phyloP scores from a whole-genome alignment of 2,797 vertebrate species.

The Xerus rutilus region DNA sequence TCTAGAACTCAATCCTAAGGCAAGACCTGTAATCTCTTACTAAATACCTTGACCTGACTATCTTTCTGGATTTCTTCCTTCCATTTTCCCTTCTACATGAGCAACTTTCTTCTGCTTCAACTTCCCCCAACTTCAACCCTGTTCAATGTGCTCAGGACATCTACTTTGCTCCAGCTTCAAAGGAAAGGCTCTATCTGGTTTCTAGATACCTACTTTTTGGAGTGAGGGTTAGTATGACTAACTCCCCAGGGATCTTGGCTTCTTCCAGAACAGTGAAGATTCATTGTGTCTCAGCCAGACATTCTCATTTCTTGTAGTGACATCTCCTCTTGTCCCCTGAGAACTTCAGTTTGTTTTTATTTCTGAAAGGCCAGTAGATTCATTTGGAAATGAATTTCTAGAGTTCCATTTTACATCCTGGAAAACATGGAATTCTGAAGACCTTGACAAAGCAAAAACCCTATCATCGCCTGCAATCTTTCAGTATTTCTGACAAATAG shows the following conservation, averaged over 20 bases:
- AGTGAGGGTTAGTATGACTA: not conserved
- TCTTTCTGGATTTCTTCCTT: not conserved
- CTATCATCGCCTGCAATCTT: not conserved
- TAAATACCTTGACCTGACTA: not conserved
- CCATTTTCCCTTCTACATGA: not conserved
- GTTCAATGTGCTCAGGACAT: not conserved
- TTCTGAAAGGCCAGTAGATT: not conserved
- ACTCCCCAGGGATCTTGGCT: not conserved
- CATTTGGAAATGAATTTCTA: not conserved
- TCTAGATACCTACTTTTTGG: not conserved
- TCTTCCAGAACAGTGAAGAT: not conserved
- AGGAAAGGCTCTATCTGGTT: not conserved
- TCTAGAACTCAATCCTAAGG: not conserved
- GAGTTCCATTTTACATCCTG: not conserved
- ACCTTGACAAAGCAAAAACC: not conserved
- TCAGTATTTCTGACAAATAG: not conserved
- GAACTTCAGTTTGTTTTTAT: not conserved
- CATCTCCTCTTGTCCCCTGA: not conserved
- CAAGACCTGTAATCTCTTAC: not conserved
- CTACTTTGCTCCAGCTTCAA: not conserved
- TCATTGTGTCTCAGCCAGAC: not conserved
- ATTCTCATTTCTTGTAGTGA: not conserved
- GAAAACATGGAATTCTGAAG: constrained; percentile 1
- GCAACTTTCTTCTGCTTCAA: not conserved
- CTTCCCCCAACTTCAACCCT: not conserved